These are phyloP conservation scores for Achroia grisella DNA, from an alignment of 1,140 invertebrate genomes.

Conservation along the genomic window DNA sequence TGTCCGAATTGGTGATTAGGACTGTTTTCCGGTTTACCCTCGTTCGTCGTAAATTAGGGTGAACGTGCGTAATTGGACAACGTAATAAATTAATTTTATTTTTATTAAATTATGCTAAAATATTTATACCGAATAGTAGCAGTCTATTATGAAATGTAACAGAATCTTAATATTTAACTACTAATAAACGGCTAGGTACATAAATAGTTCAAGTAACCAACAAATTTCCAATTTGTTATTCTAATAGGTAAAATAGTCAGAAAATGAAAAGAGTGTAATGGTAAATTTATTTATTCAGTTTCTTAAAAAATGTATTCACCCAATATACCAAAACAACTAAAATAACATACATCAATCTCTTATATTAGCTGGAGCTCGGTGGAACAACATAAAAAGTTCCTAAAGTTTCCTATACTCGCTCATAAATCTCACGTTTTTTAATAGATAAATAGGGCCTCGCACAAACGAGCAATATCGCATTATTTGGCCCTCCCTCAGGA, in stretches of 20 bases:
- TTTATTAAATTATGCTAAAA: too few species aligned
- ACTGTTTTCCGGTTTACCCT: background rate
- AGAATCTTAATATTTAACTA: too few species aligned
- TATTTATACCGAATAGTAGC: too few species aligned
- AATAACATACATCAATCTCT: slow-evolving; percentile 59
- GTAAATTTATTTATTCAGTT: background rate
- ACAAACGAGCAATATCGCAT: slow-evolving; percentile 72
- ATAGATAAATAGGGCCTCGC: slow-evolving; percentile 71
- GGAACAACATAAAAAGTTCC: slow-evolving; percentile 67
- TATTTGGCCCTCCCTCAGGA: slow-evolving; percentile 70
- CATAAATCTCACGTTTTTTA: slow-evolving; percentile 69
- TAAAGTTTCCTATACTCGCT: slow-evolving; percentile 58
- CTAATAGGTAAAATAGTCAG: background rate
- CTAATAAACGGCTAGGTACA: too few species aligned
- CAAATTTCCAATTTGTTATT: too few species aligned
- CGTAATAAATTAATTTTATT: too few species aligned
- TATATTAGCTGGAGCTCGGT: slow-evolving; percentile 47
- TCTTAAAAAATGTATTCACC: background rate
- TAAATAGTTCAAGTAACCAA: too few species aligned
- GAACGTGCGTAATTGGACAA: too few species aligned
- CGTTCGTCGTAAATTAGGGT: background rate
- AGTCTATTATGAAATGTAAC: too few species aligned
- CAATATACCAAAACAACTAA: slow-evolving; percentile 24
- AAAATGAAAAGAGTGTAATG: background rate
- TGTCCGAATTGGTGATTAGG: background rate